Conservation (phyloP, 2,888 invertebrate species). For the Acrobasis repandana region DNA sequence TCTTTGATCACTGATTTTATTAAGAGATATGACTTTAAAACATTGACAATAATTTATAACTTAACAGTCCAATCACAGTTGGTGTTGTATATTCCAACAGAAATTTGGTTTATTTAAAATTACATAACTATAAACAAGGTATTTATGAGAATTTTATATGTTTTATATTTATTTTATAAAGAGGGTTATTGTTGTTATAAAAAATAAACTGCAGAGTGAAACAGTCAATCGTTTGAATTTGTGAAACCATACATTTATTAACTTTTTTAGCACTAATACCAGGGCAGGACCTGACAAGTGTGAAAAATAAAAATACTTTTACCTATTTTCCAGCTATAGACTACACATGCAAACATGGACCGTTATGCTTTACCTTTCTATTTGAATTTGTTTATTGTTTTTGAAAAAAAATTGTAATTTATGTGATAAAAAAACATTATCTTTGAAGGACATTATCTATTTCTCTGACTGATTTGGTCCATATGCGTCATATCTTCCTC, state of each 20-base stretch:
- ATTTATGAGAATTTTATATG: neutral
- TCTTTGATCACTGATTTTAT: slow-evolving; percentile 9
- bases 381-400: too few species aligned
- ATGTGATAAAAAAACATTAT: too few species aligned
- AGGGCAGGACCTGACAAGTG: neutral
- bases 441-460: too few species aligned
- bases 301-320: neutral
- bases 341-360: too few species aligned
- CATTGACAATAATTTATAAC: slow-evolving; percentile 14
- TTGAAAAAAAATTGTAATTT: too few species aligned
- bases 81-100: slow-evolving; percentile 8
- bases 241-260: neutral
- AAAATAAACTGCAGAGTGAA: neutral
- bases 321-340: too few species aligned
- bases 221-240: neutral
- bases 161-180: neutral
- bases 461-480: too few species aligned
- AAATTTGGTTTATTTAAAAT: neutral
- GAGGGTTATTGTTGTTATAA: neutral
- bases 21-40: slow-evolving; percentile 5
- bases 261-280: neutral
- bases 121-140: neutral
- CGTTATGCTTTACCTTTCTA: too few species aligned
- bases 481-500: too few species aligned
- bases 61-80: neutral